Conservation (phyloP, 2,113 vertebrate species). For the Sterrhoptilus dennistouni region DNA sequence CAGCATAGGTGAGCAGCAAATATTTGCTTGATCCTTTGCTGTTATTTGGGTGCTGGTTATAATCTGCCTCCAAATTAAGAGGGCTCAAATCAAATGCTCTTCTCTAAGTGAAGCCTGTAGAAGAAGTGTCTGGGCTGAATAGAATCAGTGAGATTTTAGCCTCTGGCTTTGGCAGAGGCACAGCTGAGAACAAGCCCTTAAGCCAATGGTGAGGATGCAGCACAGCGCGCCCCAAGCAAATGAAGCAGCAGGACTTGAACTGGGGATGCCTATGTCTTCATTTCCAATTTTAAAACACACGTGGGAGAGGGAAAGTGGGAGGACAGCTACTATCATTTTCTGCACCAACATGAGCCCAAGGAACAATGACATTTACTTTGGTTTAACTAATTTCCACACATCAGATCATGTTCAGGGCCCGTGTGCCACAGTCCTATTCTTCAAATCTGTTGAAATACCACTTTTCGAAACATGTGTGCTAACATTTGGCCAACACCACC, state of each 20-base stretch:
- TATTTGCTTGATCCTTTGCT: neutral
- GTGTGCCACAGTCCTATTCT: constrained; percentile 60
- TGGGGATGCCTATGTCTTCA: neutral
- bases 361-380: constrained; percentile 63
- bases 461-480: constrained; percentile 70
- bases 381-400: constrained; percentile 52
- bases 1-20: neutral
- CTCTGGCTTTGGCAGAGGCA: neutral
- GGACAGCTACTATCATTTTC: constrained; percentile 26
- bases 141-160: neutral
- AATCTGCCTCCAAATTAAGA: neutral
- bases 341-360: neutral
- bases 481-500: constrained; percentile 73
- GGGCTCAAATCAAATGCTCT: neutral
- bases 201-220: neutral
- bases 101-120: neutral
- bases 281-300: constrained; percentile 17
- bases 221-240: neutral
- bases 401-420: constrained; percentile 15
- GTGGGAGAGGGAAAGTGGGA: neutral
- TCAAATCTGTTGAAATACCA: constrained; percentile 71
- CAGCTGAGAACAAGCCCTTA: neutral
- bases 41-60: neutral
- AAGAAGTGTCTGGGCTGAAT: neutral
- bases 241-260: neutral